Conservation (phyloP, 2,888 invertebrate species). For the Heliothis peltigera region DNA sequence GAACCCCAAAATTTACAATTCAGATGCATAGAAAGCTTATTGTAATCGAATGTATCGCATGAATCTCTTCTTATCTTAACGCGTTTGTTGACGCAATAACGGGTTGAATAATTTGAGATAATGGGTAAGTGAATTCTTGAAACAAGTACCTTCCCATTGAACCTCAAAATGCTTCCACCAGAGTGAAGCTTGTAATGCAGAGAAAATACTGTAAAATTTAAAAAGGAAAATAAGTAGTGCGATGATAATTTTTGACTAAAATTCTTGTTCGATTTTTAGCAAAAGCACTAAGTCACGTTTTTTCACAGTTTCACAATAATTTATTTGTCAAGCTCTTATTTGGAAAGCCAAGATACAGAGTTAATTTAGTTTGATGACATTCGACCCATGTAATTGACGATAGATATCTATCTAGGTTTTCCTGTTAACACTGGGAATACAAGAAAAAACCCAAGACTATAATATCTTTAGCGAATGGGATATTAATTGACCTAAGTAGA, state of each 20-base stretch:
- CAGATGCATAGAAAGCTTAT: slow-evolving; percentile 59
- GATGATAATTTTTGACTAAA: background rate
- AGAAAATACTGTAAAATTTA: background rate
- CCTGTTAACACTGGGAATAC: background rate
- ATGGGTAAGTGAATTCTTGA: slow-evolving; percentile 22
- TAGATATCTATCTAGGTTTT: background rate
- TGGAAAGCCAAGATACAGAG: slow-evolving; percentile 14
- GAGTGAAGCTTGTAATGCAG: slow-evolving; percentile 1
- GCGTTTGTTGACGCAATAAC: slow-evolving; percentile 49
- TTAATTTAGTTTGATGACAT: slow-evolving; percentile 2
- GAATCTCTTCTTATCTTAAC: slow-evolving; percentile 60
- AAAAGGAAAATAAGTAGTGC: background rate
- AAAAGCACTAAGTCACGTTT: slow-evolving; percentile 1
- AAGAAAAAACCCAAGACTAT: slow-evolving; percentile 14
- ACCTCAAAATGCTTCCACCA: slow-evolving; percentile 1
- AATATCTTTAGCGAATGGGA: background rate
- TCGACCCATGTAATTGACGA: background rate
- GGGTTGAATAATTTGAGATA: slow-evolving; percentile 45
- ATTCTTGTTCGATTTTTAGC: slow-evolving; percentile 13
- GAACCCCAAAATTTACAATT: slow-evolving; percentile 49
- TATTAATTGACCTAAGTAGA: background rate
- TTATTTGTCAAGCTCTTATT: slow-evolving; percentile 7
- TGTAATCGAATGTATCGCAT: slow-evolving; percentile 64
- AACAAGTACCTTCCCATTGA: slow-evolving; percentile 6
- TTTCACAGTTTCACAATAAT: slow-evolving; percentile 1